Evolutionary conservation across 2,888 invertebrate genomes (phyloP).

Genomic region (Chaitophorus viminalis): DNA sequence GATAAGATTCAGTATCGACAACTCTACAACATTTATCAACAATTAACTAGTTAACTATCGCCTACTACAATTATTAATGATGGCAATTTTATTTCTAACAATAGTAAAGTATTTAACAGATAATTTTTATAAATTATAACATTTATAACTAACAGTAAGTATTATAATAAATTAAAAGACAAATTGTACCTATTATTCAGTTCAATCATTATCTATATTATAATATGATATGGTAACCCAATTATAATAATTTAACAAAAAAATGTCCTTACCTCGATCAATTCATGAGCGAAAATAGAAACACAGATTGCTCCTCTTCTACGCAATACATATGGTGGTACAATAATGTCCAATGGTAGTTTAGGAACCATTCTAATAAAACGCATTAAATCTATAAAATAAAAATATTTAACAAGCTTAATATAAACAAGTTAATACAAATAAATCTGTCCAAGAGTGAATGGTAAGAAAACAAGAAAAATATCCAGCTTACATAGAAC

Average conservation of each 20-base stretch:
- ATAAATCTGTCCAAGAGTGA: too few relatives aligned
- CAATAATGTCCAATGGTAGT: constrained; percentile 63
- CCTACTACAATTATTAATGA: too few relatives aligned
- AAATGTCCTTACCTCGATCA: constrained; percentile 29
- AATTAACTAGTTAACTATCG: too few relatives aligned
- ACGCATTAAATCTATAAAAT: constrained; percentile 29
- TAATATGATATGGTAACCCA: neutral
- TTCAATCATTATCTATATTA: too few relatives aligned
- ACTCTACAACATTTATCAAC: neutral
- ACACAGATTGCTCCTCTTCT: constrained; percentile 63
- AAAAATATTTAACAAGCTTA: neutral
- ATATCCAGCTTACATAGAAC: too few relatives aligned
- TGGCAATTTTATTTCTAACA: too few relatives aligned
- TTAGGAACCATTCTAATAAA: constrained; percentile 59
- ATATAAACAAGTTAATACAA: too few relatives aligned
- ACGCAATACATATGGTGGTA: constrained; percentile 62
- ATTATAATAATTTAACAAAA: neutral
- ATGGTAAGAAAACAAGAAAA: too few relatives aligned
- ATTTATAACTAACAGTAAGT: neutral
- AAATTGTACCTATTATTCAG: too few relatives aligned
- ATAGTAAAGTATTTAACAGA: too few relatives aligned
- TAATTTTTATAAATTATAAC: too few relatives aligned
- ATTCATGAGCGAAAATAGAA: constrained; percentile 27
- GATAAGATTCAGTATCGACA: neutral
- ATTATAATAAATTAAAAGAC: neutral